These are phyloP conservation scores for Chitala chitala DNA, from an alignment of 2,113 vertebrate genomes.

Conservation along the genomic window DNA sequence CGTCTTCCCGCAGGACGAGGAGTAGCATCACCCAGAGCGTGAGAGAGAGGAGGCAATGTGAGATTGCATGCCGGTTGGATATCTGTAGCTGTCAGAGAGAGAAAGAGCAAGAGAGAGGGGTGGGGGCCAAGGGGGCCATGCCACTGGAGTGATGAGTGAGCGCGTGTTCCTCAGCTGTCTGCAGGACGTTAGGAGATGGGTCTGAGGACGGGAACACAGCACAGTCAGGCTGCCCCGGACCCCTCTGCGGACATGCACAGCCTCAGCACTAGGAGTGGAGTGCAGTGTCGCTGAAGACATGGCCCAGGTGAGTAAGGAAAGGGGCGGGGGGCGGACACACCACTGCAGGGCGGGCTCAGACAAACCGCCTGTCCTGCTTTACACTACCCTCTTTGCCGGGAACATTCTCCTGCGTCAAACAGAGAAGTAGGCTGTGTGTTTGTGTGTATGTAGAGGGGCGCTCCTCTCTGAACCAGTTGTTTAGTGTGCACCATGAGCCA, in stretches of 20 bases:
- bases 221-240: conserved; percentile 15
- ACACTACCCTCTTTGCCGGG: background rate
- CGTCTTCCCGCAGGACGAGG: conserved; percentile 23
- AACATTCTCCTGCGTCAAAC: background rate
- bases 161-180: conserved; percentile 43
- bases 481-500: background rate
- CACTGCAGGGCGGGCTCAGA: background rate
- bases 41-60: conserved; percentile 6
- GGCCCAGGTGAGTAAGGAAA: conserved; percentile 60
- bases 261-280: conserved; percentile 50
- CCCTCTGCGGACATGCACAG: conserved; percentile 49
- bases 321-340: conserved; percentile 17
- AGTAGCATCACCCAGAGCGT: conserved; percentile 1
- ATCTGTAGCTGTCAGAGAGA: conserved; percentile 41
- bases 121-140: conserved; percentile 36
- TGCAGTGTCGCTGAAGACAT: conserved; percentile 55
- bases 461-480: too few relatives aligned
- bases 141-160: conserved; percentile 35
- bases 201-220: conserved; percentile 11
- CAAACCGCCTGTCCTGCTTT: background rate
- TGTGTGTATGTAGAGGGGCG: background rate
- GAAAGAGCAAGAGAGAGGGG: conserved; percentile 7
- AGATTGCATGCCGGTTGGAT: conserved; percentile 29
- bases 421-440: background rate
- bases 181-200: background rate